Evolutionary conservation across 2,888 invertebrate genomes (phyloP).

Genomic region (Amphipoea oculea): DNA sequence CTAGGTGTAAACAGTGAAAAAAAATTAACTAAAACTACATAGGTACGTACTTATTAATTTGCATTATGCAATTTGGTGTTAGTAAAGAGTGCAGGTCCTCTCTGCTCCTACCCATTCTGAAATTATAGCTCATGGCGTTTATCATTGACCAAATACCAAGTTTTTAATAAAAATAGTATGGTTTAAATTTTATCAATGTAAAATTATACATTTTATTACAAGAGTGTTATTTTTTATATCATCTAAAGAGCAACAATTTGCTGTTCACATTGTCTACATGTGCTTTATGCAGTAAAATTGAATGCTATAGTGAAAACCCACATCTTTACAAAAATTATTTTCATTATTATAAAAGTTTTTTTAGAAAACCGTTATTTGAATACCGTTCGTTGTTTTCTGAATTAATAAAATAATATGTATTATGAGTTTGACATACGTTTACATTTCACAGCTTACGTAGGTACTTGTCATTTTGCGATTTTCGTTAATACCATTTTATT

Average conservation of each 20-base stretch:
- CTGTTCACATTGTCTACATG: background rate
- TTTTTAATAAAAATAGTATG: too few relatives aligned
- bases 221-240: background rate
- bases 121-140: background rate
- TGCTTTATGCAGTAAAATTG: background rate
- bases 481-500: background rate
- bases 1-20: background rate
- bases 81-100: background rate
- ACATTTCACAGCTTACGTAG: background rate
- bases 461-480: background rate
- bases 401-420: slow-evolving; percentile 3
- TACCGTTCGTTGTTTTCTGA: background rate
- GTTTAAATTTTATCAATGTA: background rate
- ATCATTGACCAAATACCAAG: slow-evolving; percentile 10
- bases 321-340: background rate
- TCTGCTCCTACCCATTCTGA: background rate
- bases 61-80: background rate
- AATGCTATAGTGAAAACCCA: background rate
- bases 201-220: background rate
- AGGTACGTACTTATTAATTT: background rate
- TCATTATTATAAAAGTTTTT: background rate
- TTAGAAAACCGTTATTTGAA: background rate
- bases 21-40: background rate
- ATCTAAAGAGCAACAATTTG: background rate
- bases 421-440: background rate